A percentile compares a stretch with the other conserved stretches of the same genome.
phyloP scores from a whole-genome alignment of 2,797 vertebrate genomes.

The Betta splendens region DNA sequence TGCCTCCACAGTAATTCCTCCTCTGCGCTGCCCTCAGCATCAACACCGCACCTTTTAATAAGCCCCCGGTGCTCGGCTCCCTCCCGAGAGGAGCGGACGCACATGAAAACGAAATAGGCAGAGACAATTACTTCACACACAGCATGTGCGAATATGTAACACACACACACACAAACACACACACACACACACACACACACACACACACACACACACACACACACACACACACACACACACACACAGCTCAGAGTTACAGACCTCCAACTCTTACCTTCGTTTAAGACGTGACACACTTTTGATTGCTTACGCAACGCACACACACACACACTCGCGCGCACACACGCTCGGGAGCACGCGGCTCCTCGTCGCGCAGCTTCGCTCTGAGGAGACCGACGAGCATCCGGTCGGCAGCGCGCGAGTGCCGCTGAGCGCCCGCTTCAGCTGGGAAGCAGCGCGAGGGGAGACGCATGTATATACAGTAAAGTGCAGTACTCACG shows the following conservation, averaged over 20 bases:
- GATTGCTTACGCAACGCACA: not conserved
- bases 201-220: no score
- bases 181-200: no score
- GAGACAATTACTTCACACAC: not conserved
- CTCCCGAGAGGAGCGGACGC: conserved; percentile 16
- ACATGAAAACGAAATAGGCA: conserved; percentile 31
- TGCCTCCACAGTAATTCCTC: conserved; percentile 10
- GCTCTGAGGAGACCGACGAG: not conserved
- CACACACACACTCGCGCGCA: conserved; percentile 1
- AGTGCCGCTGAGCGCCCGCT: conserved; percentile 13
- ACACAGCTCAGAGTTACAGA: no score
- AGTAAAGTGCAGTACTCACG: conserved; percentile 58
- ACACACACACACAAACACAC: no score
- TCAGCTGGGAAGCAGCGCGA: conserved; percentile 27
- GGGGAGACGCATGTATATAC: conserved; percentile 28
- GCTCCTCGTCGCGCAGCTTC: conserved; percentile 16
- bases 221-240: no score
- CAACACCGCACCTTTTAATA: conserved; percentile 23
- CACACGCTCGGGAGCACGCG: not conserved
- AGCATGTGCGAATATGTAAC: not conserved
- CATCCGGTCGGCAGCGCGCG: conserved; percentile 29
- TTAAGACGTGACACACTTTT: conserved; percentile 18
- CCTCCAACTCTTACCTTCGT: conserved; percentile 49
- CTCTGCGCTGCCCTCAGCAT: conserved; percentile 33
- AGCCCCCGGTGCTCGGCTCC: not conserved